A percentile compares a stretch with the other conserved stretches of the same genome.
phyloP scores from a whole-genome alignment of 2,113 vertebrate genomes.

The Ctenodactylus gundi region DNA sequence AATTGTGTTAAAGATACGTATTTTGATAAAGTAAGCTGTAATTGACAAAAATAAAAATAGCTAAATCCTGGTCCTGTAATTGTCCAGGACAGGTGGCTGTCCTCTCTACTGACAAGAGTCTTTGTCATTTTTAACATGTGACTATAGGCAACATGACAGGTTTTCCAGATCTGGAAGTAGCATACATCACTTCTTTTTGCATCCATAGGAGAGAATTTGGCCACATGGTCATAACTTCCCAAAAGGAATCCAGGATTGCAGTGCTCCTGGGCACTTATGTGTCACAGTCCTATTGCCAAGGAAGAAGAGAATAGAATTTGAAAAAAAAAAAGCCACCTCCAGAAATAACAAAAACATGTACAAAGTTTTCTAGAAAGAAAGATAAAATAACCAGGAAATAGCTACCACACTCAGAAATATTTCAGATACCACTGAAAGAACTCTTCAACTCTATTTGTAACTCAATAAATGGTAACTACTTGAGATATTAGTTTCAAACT shows the following conservation, averaged over 20 bases:
- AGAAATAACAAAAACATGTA: not conserved
- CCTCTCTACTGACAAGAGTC: not conserved
- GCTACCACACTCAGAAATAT: not conserved
- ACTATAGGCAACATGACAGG: not conserved
- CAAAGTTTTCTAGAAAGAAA: slow-evolving; percentile 26
- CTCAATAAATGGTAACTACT: not conserved
- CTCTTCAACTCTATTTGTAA: slow-evolving; percentile 7
- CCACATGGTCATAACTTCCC: not conserved
- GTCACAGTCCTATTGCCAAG: not conserved
- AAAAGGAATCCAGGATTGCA: not conserved
- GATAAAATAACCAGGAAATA: not conserved
- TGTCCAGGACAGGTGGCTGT: not conserved
- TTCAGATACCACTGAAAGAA: slow-evolving; percentile 3
- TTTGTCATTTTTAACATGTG: not conserved
- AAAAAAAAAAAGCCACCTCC: not conserved
- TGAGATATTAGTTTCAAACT: not conserved
- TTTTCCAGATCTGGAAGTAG: not conserved
- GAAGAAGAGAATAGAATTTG: not conserved
- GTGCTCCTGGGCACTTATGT: not conserved
- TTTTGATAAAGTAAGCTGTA: not conserved
- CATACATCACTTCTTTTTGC: not conserved
- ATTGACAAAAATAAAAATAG: not conserved
- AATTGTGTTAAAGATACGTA: not conserved
- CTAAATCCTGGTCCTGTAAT: not conserved
- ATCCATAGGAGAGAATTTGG: not conserved